Conservation (phyloP, 2,113 vertebrate genomes). For the Anolis carolinensis region DNA sequence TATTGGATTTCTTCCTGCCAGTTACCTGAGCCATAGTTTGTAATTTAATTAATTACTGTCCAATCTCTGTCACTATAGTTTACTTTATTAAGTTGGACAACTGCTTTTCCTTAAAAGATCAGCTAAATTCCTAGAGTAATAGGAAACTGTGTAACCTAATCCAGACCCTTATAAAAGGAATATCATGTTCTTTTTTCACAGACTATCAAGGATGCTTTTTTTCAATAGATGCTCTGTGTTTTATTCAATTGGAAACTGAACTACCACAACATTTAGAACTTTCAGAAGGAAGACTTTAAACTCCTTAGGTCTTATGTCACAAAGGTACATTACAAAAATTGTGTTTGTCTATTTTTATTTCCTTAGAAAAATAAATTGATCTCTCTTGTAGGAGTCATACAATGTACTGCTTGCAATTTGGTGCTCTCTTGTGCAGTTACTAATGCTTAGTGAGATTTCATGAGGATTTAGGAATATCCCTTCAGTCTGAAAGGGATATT, state of each 20-base stretch:
- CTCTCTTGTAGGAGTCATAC: too few relatives aligned
- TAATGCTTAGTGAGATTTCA: slow-evolving; percentile 46
- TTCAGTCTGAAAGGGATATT: too few relatives aligned
- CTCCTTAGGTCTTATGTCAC: neutral
- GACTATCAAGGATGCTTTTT: neutral
- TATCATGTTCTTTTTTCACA: slow-evolving; percentile 33
- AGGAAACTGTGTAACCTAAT: slow-evolving; percentile 56
- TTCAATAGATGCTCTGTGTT: neutral
- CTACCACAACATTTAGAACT: neutral
- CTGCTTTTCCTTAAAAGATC: slow-evolving; percentile 48
- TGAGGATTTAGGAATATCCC: too few relatives aligned
- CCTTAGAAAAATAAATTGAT: too few relatives aligned
- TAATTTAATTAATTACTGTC: slow-evolving; percentile 68
- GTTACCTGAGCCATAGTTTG: slow-evolving; percentile 40
- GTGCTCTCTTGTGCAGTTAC: neutral
- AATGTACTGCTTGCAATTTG: neutral
- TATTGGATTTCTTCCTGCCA: slow-evolving; percentile 53
- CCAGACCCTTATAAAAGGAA: slow-evolving; percentile 46
- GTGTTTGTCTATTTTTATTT: neutral
- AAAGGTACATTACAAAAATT: neutral
- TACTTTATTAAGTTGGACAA: slow-evolving; percentile 54
- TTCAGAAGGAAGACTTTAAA: neutral
- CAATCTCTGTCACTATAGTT: slow-evolving; percentile 49
- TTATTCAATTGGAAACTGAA: neutral
- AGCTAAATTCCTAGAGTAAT: slow-evolving; percentile 46